phyloP scores from a whole-genome alignment of 2,113 vertebrate species.

The Actenoides lindsayi region DNA sequence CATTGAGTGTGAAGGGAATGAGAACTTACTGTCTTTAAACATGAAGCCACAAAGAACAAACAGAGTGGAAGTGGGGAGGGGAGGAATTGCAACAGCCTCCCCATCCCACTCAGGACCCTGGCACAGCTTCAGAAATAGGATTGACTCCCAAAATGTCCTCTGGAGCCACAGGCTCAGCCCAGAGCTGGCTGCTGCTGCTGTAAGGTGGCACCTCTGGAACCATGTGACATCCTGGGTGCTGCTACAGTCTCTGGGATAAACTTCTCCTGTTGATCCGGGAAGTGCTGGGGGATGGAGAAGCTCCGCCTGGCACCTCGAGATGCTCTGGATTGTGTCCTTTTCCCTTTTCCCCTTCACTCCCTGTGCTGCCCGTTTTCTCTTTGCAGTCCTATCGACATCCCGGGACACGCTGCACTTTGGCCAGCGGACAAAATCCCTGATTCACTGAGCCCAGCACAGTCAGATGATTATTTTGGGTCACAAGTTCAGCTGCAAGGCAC shows the following conservation, averaged over 20 bases:
- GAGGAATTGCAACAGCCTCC: not conserved
- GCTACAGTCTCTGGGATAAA: not conserved
- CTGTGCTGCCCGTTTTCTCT: not conserved
- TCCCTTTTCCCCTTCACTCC: not conserved
- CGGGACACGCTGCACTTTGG: not conserved
- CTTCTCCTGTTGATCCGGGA: accelerated
- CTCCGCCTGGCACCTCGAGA: not conserved
- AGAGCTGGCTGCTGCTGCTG: not conserved
- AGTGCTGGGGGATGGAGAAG: not conserved
- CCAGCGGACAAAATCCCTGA: not conserved
- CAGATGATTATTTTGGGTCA: not conserved
- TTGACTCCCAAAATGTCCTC: not conserved
- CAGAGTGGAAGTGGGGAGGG: not conserved
- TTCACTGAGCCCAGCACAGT: not conserved
- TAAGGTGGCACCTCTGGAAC: not conserved
- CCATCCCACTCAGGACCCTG: accelerated
- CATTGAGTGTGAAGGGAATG: accelerated
- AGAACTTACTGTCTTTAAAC: not conserved
- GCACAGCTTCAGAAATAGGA: not conserved
- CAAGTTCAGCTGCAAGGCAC: not conserved
- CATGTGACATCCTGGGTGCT: not conserved
- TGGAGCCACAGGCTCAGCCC: not conserved
- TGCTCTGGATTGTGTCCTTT: not conserved
- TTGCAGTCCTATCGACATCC: not conserved
- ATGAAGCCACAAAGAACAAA: not conserved